A percentile compares a stretch with the other conserved stretches of the same genome.
These are phyloP conservation scores for Drosophila tani DNA, from an alignment of 1,140 invertebrate species.

Conservation along the genomic window DNA sequence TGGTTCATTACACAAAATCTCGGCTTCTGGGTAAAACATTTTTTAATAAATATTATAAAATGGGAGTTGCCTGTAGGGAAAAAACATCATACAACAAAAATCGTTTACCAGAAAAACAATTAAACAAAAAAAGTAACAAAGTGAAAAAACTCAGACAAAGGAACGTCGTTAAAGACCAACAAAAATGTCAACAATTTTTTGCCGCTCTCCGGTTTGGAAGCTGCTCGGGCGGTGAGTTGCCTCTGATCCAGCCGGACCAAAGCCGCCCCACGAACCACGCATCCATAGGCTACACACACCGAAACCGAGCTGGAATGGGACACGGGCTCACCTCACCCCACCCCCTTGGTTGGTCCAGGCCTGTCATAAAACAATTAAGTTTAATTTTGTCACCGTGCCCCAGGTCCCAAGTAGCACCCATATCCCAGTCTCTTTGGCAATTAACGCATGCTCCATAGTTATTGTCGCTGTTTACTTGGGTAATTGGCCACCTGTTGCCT, in stretches of 20 bases:
- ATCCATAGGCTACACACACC: slow-evolving; percentile 47
- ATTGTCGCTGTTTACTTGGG: slow-evolving; percentile 41
- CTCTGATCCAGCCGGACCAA: slow-evolving; percentile 23
- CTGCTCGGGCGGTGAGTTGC: slow-evolving; percentile 23
- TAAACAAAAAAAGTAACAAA: slow-evolving; percentile 57
- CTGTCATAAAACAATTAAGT: slow-evolving; percentile 83
- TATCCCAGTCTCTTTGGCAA: slow-evolving; percentile 45
- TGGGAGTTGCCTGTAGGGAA: slow-evolving; percentile 55
- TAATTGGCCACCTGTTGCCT: slow-evolving; percentile 82
- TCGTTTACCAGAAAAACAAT: slow-evolving; percentile 79
- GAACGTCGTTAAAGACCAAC: slow-evolving; percentile 76
- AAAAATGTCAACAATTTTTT: slow-evolving; percentile 74
- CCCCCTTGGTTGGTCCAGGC: slow-evolving; percentile 41
- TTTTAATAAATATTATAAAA: slow-evolving; percentile 82
- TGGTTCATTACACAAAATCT: slow-evolving; percentile 69
- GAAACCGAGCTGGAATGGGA: slow-evolving; percentile 24
- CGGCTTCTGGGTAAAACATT: slow-evolving; percentile 81
- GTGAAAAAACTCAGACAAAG: slow-evolving; percentile 39
- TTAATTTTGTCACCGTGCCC: slow-evolving; percentile 81
- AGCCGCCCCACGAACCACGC: slow-evolving; percentile 15
- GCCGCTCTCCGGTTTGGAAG: slow-evolving; percentile 51
- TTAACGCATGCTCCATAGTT: slow-evolving; percentile 74
- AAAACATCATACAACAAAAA: slow-evolving; percentile 55
- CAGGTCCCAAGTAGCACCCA: slow-evolving; percentile 26
- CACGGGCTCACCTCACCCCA: slow-evolving; percentile 12